Base-by-base conservation (phyloP, 2,888 invertebrate genomes). In the Agrochola macilenta region DNA sequence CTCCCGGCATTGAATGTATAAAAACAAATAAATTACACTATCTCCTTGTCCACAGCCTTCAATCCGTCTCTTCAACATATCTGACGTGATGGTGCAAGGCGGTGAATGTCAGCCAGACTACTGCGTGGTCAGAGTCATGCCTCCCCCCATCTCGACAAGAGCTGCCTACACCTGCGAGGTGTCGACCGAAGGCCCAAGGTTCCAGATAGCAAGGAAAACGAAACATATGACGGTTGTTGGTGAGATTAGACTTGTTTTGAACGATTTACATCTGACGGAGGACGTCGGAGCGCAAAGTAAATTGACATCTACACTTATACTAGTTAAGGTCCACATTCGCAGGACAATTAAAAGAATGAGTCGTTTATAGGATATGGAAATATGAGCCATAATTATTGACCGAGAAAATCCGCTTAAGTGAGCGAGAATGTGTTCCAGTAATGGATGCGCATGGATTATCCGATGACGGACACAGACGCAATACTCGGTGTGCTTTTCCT, bases 141-240 rank as follows among this genome's bases (percentile, higher is more conserved):
- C 95, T 2, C 93, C 94, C 0, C 96, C 96, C 0, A 87, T 94
- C n/a, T 93, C 96, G 0, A 94, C 94, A 0, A 90, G 95, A 49
- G 96, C 96, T 2, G 94, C 94, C 0, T 96, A 96, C 85, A 95
- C 94, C 8, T 96, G 96, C 68, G 96, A 96, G 82, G 94, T 96
- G 5, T 96, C 96, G 2, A 96, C 96, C 0, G 96, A 96, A 87
- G 96, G 96, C 5, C 96, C 96, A 2, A 95, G 92, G 92, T 96
- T 96, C 89, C 95, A 94, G 84, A 96, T 96, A 72, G 96, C 94
- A 9, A 93, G 96, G 81, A 92, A 95, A 85, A 95, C 96, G 26
- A 96, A 96, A 82, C 96, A 95, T 57, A 96, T 96, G 96, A 96
- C 95, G 82, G 95, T 96, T 87, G 96, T 96, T 88, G 96, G 96